These are phyloP conservation scores for Bedellia somnulentella DNA, from an alignment of 2,888 invertebrate genomes.

Conservation along the genomic window DNA sequence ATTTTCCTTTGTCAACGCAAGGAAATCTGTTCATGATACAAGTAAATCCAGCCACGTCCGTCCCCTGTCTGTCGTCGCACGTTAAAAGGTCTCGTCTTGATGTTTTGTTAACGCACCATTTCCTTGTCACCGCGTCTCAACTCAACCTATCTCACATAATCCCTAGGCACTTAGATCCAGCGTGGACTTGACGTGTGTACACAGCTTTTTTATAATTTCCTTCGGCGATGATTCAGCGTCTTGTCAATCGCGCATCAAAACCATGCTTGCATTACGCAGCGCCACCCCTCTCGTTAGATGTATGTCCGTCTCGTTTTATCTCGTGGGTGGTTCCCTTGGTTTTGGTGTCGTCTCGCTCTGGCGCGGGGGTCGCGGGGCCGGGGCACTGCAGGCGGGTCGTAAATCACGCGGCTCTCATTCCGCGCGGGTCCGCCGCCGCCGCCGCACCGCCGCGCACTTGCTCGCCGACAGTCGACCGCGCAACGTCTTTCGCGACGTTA, in stretches of 20 bases:
- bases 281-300: constrained; percentile 41
- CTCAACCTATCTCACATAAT: constrained; percentile 37
- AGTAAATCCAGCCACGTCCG: constrained; percentile 50
- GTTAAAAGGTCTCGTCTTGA: constrained; percentile 47
- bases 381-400: constrained; percentile 61
- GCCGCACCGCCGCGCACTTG: constrained; percentile 57
- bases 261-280: constrained; percentile 62
- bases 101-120: constrained; percentile 50
- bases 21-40: constrained; percentile 55
- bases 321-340: constrained; percentile 12
- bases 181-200: constrained; percentile 16
- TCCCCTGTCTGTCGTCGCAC: constrained; percentile 37
- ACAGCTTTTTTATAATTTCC: constrained; percentile 13
- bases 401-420: constrained; percentile 62
- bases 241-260: constrained; percentile 58
- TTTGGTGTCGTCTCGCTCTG: constrained; percentile 26
- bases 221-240: no score
- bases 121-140: constrained; percentile 45
- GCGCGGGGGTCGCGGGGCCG: constrained; percentile 44
- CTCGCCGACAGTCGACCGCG: constrained; percentile 47
- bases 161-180: constrained; percentile 24
- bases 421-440: constrained; percentile 57
- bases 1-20: constrained; percentile 44
- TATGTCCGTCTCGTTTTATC: constrained; percentile 33
- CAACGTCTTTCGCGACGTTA: constrained; percentile 56